A percentile compares a stretch with the other conserved stretches of the same genome.
Conservation (phyloP, 1,140 invertebrate species). For the Galleria mellonella region DNA sequence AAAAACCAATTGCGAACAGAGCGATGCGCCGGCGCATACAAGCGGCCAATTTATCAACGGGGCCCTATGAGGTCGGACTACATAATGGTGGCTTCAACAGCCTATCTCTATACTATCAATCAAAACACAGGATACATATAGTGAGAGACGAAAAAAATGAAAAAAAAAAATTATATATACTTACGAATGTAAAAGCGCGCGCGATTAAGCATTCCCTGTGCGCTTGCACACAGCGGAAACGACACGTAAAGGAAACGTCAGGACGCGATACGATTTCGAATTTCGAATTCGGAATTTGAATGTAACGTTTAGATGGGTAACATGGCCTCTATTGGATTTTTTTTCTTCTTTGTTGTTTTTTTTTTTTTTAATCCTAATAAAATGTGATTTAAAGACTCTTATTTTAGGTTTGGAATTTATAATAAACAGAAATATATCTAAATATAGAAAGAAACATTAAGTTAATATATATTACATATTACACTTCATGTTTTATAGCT, state of each 20-base stretch:
- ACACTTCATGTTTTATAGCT: too few relatives aligned
- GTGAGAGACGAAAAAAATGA: constrained; percentile 42
- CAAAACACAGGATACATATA: constrained; percentile 60
- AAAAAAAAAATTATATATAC: constrained; percentile 44
- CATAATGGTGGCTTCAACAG: constrained; percentile 38
- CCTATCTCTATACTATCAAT: constrained; percentile 56
- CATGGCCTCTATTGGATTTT: constrained; percentile 40
- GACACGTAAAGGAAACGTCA: constrained; percentile 70
- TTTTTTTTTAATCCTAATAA: constrained; percentile 30
- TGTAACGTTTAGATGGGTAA: constrained; percentile 20
- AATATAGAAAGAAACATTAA: too few relatives aligned
- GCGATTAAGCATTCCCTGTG: constrained; percentile 60
- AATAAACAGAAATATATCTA: too few relatives aligned
- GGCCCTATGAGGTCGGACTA: constrained; percentile 32
- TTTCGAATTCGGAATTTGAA: constrained; percentile 59
- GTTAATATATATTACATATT: too few relatives aligned
- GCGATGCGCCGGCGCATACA: constrained; percentile 34
- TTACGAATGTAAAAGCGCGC: constrained; percentile 23
- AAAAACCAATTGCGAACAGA: constrained; percentile 26
- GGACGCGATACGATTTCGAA: constrained; percentile 70
- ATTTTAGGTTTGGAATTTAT: too few relatives aligned
- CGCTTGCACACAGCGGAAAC: constrained; percentile 58
- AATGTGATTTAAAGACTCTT: too few relatives aligned
- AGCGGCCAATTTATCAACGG: constrained; percentile 49
- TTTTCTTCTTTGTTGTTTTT: constrained; percentile 38